phyloP scores from a whole-genome alignment of 2,113 vertebrate species.

The Sebastes fasciatus region DNA sequence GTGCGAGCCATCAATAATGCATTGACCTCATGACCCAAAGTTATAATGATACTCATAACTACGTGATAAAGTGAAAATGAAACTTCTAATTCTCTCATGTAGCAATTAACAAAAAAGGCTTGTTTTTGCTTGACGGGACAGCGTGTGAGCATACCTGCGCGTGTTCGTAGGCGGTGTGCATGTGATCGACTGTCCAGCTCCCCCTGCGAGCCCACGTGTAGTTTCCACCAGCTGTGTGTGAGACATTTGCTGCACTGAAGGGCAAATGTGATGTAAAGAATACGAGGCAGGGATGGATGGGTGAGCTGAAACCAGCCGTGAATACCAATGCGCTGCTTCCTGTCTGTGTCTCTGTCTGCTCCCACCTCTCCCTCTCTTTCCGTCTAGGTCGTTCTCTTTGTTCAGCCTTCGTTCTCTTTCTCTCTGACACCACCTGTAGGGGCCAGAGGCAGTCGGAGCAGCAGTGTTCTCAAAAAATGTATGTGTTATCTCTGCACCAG shows the following conservation, averaged over 20 bases:
- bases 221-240: slow-evolving; percentile 41
- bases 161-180: background rate
- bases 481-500: background rate
- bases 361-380: background rate
- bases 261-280: slow-evolving; percentile 66
- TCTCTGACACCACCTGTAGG: slow-evolving; percentile 21
- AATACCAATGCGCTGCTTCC: slow-evolving; percentile 57
- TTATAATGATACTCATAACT: slow-evolving; percentile 45
- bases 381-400: slow-evolving; percentile 6
- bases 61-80: slow-evolving; percentile 40
- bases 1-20: slow-evolving; percentile 26
- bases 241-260: slow-evolving; percentile 52
- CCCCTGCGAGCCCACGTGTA: background rate
- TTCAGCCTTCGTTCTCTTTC: background rate
- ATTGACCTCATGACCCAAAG: slow-evolving; percentile 41
- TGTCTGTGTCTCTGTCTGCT: slow-evolving; percentile 24
- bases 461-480: background rate
- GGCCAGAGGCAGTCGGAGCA: slow-evolving; percentile 7
- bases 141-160: background rate
- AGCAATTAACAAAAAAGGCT: slow-evolving; percentile 47
- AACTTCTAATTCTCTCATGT: slow-evolving; percentile 40
- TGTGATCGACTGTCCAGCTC: slow-evolving; percentile 9
- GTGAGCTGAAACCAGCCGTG: slow-evolving; percentile 52
- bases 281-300: slow-evolving; percentile 59
- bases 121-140: slow-evolving; percentile 1